Percentiles rank a stretch among this genome's conserved stretches.
Conservation (phyloP, 2,797 vertebrate genomes). For the Siniperca scherzeri region DNA sequence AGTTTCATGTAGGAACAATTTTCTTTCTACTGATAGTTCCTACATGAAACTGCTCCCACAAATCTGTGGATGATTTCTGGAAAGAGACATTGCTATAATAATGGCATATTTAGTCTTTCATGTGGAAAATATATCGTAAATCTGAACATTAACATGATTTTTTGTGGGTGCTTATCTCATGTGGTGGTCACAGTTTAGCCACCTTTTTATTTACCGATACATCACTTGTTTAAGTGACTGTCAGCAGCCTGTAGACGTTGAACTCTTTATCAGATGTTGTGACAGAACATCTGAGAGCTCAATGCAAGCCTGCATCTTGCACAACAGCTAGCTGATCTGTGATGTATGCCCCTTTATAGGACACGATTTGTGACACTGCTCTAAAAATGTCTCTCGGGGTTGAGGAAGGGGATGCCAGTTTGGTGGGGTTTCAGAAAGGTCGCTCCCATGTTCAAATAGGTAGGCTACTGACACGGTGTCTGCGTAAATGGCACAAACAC, state of each 20-base stretch:
- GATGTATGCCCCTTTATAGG: slow-evolving; percentile 47
- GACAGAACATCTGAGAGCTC: slow-evolving; percentile 65
- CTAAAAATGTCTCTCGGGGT: slow-evolving; percentile 39
- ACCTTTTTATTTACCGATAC: slow-evolving; percentile 44
- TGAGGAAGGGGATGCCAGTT: slow-evolving; percentile 14
- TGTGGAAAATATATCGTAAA: background rate
- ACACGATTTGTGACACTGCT: slow-evolving; percentile 56
- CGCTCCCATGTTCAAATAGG: slow-evolving; percentile 6
- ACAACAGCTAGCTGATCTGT: slow-evolving; percentile 74
- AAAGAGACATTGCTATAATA: background rate
- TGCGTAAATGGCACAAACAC: slow-evolving; percentile 51
- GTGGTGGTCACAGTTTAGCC: slow-evolving; percentile 4
- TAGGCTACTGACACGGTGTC: slow-evolving; percentile 31
- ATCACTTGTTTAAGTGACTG: slow-evolving; percentile 17
- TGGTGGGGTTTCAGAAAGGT: slow-evolving; percentile 30
- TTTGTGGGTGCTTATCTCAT: background rate
- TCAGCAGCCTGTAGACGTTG: slow-evolving; percentile 55
- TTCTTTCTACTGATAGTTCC: too few relatives aligned
- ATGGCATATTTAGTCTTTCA: background rate
- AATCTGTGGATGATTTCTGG: too few relatives aligned
- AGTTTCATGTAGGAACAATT: too few relatives aligned
- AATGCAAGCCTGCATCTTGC: slow-evolving; percentile 55
- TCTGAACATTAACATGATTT: background rate
- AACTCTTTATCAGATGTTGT: slow-evolving; percentile 77
- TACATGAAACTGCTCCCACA: too few relatives aligned